A percentile compares a stretch with the other conserved stretches of the same genome.
Conservation (phyloP, 2,888 invertebrate species). For the Orthonychiurus folsomi region DNA sequence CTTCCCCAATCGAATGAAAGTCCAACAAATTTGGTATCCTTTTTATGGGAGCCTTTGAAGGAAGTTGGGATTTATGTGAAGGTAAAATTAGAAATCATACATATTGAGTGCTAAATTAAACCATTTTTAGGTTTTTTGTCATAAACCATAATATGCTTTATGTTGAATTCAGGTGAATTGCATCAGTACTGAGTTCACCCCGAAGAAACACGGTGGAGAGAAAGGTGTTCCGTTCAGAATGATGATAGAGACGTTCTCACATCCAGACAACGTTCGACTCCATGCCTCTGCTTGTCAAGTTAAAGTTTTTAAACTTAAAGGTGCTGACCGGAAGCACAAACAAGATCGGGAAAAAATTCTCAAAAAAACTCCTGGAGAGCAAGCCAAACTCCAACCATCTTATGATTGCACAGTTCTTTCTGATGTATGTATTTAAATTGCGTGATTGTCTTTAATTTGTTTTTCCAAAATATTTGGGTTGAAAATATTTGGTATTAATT, state of each 20-base stretch:
- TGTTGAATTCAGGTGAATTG: constrained; percentile 82
- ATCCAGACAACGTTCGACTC: constrained; percentile 54
- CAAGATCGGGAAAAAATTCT: constrained; percentile 91
- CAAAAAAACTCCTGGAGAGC: constrained; percentile 68
- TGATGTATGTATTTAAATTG: constrained; percentile 60
- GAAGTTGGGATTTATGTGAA: constrained; percentile 92
- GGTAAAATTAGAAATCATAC: no score
- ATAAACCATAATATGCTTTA: constrained; percentile 11
- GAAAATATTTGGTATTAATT: not conserved
- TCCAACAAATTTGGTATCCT: constrained; percentile 71
- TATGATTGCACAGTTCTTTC: constrained; percentile 90
- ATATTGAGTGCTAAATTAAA: constrained; percentile 6
- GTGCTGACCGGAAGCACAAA: constrained; percentile 93
- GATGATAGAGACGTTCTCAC: constrained; percentile 80
- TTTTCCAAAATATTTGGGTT: no score
- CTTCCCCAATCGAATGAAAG: constrained; percentile 54
- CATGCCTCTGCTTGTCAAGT: constrained; percentile 95
- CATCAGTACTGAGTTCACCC: constrained; percentile 95
- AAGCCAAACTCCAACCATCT: constrained; percentile 89
- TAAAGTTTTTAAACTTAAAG: constrained; percentile 79
- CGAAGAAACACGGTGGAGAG: constrained; percentile 95
- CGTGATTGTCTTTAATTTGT: no score
- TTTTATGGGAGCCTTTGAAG: constrained; percentile 91
- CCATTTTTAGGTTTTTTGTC: not conserved
- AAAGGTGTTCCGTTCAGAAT: constrained; percentile 95